Conservation (phyloP, 2,113 vertebrate genomes). For the Syngnathus scovelli region DNA sequence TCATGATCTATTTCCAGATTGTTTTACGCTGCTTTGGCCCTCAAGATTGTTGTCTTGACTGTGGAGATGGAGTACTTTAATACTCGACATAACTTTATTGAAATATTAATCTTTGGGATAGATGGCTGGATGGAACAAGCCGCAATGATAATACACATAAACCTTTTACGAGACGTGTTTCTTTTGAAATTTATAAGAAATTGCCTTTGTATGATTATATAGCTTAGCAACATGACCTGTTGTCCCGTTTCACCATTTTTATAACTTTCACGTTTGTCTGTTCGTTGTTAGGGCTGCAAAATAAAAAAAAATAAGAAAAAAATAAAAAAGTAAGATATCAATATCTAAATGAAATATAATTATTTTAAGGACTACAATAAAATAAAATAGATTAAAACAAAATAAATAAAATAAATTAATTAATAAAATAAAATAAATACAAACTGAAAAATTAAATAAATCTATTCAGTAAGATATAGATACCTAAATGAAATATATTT, state of each 20-base stretch:
- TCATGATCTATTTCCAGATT: slow-evolving; percentile 8
- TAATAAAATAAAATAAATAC: too few species aligned
- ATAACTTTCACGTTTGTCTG: too few species aligned
- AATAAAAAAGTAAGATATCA: too few species aligned
- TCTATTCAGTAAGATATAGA: too few species aligned
- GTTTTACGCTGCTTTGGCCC: slow-evolving; percentile 4
- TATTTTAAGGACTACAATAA: too few species aligned
- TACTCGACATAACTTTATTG: slow-evolving; percentile 1
- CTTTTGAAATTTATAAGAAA: background rate
- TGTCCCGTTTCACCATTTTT: background rate
- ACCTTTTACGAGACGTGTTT: background rate
- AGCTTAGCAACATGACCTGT: background rate
- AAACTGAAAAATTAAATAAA: too few species aligned
- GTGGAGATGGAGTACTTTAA: background rate
- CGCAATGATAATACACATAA: background rate
- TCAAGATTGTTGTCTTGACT: background rate
- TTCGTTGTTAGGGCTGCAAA: too few species aligned
- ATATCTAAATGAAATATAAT: too few species aligned
- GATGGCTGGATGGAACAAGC: background rate
- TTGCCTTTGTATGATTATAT: background rate
- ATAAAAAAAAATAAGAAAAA: too few species aligned
- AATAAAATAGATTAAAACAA: too few species aligned
- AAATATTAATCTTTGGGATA: background rate
- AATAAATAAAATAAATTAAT: too few species aligned
- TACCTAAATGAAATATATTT: too few species aligned